Conservation (phyloP, 2,888 invertebrate genomes). For the Leptothorax acervorum region DNA sequence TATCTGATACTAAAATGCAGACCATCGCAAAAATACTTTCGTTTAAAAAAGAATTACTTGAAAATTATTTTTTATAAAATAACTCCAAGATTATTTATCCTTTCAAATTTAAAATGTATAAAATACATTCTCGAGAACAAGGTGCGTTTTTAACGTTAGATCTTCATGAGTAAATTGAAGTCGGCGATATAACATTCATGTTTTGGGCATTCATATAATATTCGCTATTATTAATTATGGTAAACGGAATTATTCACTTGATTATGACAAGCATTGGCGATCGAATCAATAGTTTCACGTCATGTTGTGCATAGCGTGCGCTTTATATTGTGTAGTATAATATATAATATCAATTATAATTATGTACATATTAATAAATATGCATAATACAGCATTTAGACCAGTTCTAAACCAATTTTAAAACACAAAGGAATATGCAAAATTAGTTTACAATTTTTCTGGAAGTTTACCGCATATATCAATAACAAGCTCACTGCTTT, state of each 20-base stretch:
- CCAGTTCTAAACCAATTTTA: background rate
- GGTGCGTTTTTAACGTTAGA: background rate
- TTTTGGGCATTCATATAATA: slow-evolving; percentile 7
- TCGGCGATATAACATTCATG: background rate
- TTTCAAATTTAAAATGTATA: background rate
- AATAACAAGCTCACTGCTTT: background rate
- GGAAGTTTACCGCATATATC: background rate
- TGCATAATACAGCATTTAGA: slow-evolving; percentile 12
- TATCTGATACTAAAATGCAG: background rate
- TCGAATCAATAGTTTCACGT: slow-evolving; percentile 23
- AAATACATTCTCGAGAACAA: background rate
- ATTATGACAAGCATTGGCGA: slow-evolving; percentile 16
- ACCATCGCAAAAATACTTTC: background rate
- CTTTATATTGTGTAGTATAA: slow-evolving; percentile 16
- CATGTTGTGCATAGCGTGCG: background rate
- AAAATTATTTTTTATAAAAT: slow-evolving; percentile 12
- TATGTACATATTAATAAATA: slow-evolving; percentile 35
- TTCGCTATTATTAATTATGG: slow-evolving; percentile 38
- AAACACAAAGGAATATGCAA: slow-evolving; percentile 11
- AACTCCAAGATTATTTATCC: too few relatives aligned
- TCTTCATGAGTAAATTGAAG: background rate
- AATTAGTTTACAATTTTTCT: slow-evolving; percentile 3
- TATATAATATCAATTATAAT: slow-evolving; percentile 34
- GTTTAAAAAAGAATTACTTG: background rate
- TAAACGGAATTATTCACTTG: slow-evolving; percentile 34